Conservation (phyloP, 2,888 invertebrate genomes). For the Philhelius pedissequus region DNA sequence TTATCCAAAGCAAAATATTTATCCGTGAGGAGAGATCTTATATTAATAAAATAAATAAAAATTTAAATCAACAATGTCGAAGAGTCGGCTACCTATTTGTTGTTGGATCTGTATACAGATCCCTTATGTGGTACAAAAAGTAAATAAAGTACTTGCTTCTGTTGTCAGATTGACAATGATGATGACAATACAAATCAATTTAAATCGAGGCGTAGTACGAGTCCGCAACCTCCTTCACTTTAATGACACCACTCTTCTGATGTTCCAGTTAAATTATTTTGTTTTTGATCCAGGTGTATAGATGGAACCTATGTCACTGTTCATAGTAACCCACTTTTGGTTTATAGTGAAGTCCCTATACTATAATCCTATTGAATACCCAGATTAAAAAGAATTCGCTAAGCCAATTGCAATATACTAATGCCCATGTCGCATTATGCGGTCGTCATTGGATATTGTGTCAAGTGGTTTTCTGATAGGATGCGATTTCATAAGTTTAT, state of each 20-base stretch:
- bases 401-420: slow-evolving; percentile 41
- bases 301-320: not conserved
- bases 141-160: not conserved
- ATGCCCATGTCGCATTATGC: slow-evolving; percentile 36
- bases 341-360: not conserved
- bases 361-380: slow-evolving; percentile 23
- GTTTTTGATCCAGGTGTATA: slow-evolving; percentile 39
- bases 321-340: slow-evolving; percentile 16
- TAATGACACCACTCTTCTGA: slow-evolving; percentile 9
- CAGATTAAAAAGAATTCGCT: slow-evolving; percentile 49
- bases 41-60: slow-evolving; percentile 10
- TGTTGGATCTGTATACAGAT: no score
- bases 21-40: not conserved
- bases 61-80: slow-evolving; percentile 7
- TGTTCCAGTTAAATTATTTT: slow-evolving; percentile 34
- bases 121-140: no score
- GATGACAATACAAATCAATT: slow-evolving; percentile 62
- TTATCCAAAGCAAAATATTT: slow-evolving; percentile 34
- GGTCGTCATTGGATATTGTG: slow-evolving; percentile 50
- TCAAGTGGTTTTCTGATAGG: slow-evolving; percentile 62
- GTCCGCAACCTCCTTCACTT: slow-evolving; percentile 1
- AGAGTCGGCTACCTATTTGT: no score
- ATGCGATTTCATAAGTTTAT: slow-evolving; percentile 55
- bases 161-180: not conserved
- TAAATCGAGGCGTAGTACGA: slow-evolving; percentile 8